phyloP scores from a whole-genome alignment of 2,888 invertebrate species.

The Agonopterix heracliana region DNA sequence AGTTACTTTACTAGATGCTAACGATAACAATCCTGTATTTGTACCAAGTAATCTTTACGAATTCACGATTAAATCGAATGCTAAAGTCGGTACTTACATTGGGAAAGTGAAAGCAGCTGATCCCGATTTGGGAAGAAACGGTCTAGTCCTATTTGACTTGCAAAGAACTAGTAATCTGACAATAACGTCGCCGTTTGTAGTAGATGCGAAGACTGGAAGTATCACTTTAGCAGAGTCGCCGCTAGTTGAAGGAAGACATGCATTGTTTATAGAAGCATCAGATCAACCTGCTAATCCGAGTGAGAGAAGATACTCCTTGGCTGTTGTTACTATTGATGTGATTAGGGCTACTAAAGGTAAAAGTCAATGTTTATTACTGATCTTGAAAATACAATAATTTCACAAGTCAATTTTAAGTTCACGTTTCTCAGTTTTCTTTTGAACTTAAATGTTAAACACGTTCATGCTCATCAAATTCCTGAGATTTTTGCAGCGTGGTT shows the following conservation, averaged over 20 bases:
- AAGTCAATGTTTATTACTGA: neutral
- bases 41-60: conserved; percentile 89
- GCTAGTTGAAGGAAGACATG: conserved; percentile 82
- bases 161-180: conserved; percentile 81
- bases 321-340: conserved; percentile 90
- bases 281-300: conserved; percentile 91
- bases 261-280: conserved; percentile 88
- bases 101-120: conserved; percentile 89
- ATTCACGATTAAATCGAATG: conserved; percentile 82
- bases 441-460: no score
- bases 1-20: conserved; percentile 90
- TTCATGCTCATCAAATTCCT: no score
- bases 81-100: conserved; percentile 81
- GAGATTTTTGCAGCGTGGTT: no score
- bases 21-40: conserved; percentile 93
- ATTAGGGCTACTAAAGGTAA: conserved; percentile 71
- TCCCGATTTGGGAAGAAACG: conserved; percentile 84
- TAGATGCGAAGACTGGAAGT: conserved; percentile 82
- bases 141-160: conserved; percentile 83
- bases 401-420: no score
- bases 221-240: conserved; percentile 81
- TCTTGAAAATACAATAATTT: neutral
- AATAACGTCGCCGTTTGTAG: conserved; percentile 80
- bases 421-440: no score
- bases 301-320: conserved; percentile 86